Percentiles rank a stretch among this genome's conserved stretches.
Conservation (phyloP, 64 coral and sea anemone species). For the Acropora tenuis region DNA sequence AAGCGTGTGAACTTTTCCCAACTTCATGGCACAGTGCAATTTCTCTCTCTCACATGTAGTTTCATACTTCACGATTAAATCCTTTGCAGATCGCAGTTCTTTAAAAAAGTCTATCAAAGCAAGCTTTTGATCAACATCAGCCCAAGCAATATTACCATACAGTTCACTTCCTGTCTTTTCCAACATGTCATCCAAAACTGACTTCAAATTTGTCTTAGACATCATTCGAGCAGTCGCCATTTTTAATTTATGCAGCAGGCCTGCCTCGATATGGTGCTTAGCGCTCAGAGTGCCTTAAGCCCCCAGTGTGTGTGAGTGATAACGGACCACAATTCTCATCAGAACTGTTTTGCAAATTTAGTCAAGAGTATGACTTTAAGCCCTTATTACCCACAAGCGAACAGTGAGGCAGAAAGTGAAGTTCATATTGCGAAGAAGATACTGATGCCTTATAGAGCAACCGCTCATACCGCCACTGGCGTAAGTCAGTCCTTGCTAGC, state of each 20-base stretch:
- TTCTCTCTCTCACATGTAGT: slow-evolving; percentile 62
- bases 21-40: slow-evolving; percentile 75
- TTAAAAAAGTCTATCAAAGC: neutral
- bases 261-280: slow-evolving; percentile 53
- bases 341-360: too few relatives aligned
- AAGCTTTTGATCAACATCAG: slow-evolving; percentile 73
- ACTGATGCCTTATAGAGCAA: too few relatives aligned
- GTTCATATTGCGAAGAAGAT: too few relatives aligned
- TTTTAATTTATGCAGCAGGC: slow-evolving; percentile 53
- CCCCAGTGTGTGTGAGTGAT: slow-evolving; percentile 10
- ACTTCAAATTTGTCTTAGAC: slow-evolving; percentile 55
- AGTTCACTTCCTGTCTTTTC: slow-evolving; percentile 66
- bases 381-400: too few relatives aligned
- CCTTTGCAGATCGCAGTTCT: too few relatives aligned
- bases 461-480: too few relatives aligned
- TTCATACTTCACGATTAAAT: too few relatives aligned
- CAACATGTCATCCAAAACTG: slow-evolving; percentile 79
- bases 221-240: slow-evolving; percentile 69
- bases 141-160: slow-evolving; percentile 53
- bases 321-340: too few relatives aligned
- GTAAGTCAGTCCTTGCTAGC: too few relatives aligned
- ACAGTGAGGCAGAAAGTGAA: too few relatives aligned
- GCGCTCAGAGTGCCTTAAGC: slow-evolving; percentile 35
- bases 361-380: too few relatives aligned
- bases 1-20: slow-evolving; percentile 67